Base-by-base conservation (phyloP, 2,797 vertebrate species). In the Poeciliopsis gracilis region DNA sequence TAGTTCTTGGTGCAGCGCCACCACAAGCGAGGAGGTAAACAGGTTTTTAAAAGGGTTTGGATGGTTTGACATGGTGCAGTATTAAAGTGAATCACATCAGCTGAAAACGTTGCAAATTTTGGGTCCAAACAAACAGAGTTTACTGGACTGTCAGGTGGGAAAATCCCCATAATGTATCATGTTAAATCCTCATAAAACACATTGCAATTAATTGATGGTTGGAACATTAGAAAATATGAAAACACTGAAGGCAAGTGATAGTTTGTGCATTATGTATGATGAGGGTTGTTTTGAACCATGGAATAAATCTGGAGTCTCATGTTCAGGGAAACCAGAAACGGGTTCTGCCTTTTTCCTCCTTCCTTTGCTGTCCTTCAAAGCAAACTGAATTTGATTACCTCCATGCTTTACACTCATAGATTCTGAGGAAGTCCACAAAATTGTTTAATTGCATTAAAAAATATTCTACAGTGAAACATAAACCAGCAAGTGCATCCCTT, bases 381-480 rank as follows among this genome's bases (percentile, higher is more conserved):
- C 36, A 43, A 41, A 25, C 23, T 43, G 66, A 69, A 69, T 69
- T n/a, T 69, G 66, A 69, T 69, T 69, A 13, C 10, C 38, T 67
- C 8, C 11, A 41, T 25, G 36, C 63, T 41, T 41, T 67, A 41
- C 20, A 38, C 63, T 67, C 20, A 41, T 23, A 41, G 36, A 41
- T 67, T n/a, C 5, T n/a, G 12, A 70, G 12, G 6, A 70, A 70
- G 67, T 45, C 67, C 67, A 45, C 67, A 70, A 70, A 70, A 70
- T 70, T n/a, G 23, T 45, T 28, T 70, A 70, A 70, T 70, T n/a
- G 41, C 25, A 70, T 45, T 70, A 45, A 70, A 41, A 70, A 3
- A 45, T 9, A 28, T 59, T 70, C 1, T 9, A 70, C 1, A 15
- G 25, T 70, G 67, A n/a, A 70, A 70, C 67, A 70, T 70, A 45